Evolutionary conservation across 2,113 vertebrate species (phyloP), one percentile per base, ranked within the genome.

Genomic region (Centropristis striata): DNA sequence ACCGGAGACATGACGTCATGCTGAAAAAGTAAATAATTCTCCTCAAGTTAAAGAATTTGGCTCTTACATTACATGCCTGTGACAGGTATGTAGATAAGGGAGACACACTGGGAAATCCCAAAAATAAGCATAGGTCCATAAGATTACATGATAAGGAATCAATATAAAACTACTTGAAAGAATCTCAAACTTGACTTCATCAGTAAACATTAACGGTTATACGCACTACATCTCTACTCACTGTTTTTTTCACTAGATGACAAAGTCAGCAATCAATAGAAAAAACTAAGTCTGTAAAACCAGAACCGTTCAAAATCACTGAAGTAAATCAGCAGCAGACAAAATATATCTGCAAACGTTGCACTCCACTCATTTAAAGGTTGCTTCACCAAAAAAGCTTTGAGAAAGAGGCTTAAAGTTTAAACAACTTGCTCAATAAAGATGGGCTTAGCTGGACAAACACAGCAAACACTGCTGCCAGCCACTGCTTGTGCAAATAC

Each of bases 331-430:
- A 57, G 21, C 18, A 21, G 3, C 2, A 46, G 20, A 58, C 36
- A 71, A 67, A 61, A 53, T 27, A 68, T 14, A 42, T 4, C 16
- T 18, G 16, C n/a, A 60, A 53, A 57, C 18, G 14, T 32, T 25
- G 27, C 32, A 13, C 54, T 57, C 49, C 25, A 37, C 28, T 78
- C 37, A 59, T 72, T 78, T 83, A 41, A 55, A 71, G 57, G 44
- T 68, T 79, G 76, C 36, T 83, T 67, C 54, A 75, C 27, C 39
- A 39, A 57, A 60, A 81, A 77, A 28, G 79, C 81, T 83, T 80
- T 71, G 75, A 85, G 73, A 90, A 91, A 88, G 83, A 88, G 79
- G 86, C 86, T 87, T 90, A 83, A 87, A 78, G 71, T 85, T 86
- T 86, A 61, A 88, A 80, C 78, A 83, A 88, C 71, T 88, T 86